A percentile compares a stretch with the other conserved stretches of the same genome.
phyloP scores from a whole-genome alignment of 2,113 vertebrate species.

The Azemiops feae region DNA sequence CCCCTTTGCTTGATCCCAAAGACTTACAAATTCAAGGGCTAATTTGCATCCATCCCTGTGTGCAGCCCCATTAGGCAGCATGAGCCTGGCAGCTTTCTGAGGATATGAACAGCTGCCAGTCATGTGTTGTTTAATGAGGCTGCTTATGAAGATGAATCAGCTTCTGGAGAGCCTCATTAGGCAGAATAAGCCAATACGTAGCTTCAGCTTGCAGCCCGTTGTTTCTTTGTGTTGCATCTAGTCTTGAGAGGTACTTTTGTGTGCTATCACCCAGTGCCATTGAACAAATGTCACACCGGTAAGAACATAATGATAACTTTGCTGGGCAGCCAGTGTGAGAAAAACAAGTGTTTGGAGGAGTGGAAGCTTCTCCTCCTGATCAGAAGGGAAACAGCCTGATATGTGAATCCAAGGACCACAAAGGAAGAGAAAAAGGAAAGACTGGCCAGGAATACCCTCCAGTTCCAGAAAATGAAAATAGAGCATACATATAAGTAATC shows the following conservation, averaged over 20 bases:
- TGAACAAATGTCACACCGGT: neutral
- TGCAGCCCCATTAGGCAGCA: slow-evolving; percentile 23
- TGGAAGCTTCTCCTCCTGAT: neutral
- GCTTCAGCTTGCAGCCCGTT: neutral
- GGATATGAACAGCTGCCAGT: slow-evolving; percentile 24
- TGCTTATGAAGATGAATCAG: slow-evolving; percentile 29
- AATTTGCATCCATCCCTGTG: neutral
- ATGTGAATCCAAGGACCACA: neutral
- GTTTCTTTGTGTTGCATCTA: neutral
- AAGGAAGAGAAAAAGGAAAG: neutral
- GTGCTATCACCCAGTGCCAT: neutral
- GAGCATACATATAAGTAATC: neutral
- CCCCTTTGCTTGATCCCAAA: neutral
- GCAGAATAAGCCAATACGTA: neutral
- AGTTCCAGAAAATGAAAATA: neutral
- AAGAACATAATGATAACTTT: neutral
- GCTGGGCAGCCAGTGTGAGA: neutral
- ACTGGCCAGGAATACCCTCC: neutral
- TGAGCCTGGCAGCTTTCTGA: neutral
- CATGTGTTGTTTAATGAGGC: slow-evolving; percentile 30
- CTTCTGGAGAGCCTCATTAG: slow-evolving; percentile 21
- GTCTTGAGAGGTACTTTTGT: neutral
- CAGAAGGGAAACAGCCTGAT: neutral
- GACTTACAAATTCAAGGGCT: neutral
- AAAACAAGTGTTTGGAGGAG: neutral